These are phyloP conservation scores for Halictus rubicundus DNA, from an alignment of 1,140 invertebrate genomes.

Conservation along the genomic window DNA sequence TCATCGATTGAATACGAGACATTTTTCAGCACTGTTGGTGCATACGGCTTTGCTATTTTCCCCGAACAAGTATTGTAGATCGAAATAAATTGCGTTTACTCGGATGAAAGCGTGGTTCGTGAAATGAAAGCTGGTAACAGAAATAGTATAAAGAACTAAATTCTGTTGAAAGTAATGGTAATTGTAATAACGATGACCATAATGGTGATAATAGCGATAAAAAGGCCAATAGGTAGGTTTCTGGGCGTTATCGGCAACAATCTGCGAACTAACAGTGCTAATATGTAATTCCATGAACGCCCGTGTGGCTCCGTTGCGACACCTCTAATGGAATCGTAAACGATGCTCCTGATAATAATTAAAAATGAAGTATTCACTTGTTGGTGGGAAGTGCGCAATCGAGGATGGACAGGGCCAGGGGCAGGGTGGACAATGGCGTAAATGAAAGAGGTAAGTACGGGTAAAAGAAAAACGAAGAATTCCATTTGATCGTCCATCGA, in stretches of 20 bases:
- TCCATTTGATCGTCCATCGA: slow-evolving; percentile 55
- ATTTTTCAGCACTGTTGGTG: neutral
- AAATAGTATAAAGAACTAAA: neutral
- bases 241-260: slow-evolving; percentile 42
- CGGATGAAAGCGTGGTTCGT: too few relatives aligned
- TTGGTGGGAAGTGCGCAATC: too few relatives aligned
- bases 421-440: neutral
- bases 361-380: slow-evolving; percentile 37
- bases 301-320: slow-evolving; percentile 4
- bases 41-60: neutral
- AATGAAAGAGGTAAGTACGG: slow-evolving; percentile 1
- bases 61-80: too few relatives aligned
- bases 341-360: slow-evolving; percentile 35
- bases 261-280: slow-evolving; percentile 44
- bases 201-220: slow-evolving; percentile 6
- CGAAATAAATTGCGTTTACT: slow-evolving; percentile 10
- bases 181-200: neutral
- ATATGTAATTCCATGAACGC: slow-evolving; percentile 1
- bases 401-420: neutral
- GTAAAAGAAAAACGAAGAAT: slow-evolving; percentile 44
- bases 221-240: neutral
- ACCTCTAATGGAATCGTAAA: slow-evolving; percentile 18
- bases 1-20: neutral
- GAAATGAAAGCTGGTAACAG: neutral
- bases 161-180: neutral